Base-by-base conservation (phyloP, 2,888 invertebrate genomes). In the Punctoribates punctum region DNA sequence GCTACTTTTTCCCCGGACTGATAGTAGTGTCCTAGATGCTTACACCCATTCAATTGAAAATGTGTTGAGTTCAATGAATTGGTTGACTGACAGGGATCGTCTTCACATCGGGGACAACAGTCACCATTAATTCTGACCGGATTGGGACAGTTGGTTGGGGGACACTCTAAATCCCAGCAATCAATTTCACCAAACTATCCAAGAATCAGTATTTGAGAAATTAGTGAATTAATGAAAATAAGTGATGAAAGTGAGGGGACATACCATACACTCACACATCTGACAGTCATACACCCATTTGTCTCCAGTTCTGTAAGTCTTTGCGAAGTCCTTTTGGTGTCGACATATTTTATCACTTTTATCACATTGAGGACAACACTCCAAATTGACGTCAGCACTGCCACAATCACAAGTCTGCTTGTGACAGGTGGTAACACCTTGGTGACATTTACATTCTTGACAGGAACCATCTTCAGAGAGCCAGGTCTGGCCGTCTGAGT, bases 251-350 rank as follows among this genome's bases (percentile, higher is more conserved):
- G 27, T 34, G 48, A 73, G 3, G 25, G 72, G 73, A 85, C 88
- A 87, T 83, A 91, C 91, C 85, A 92, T 87, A 85, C 94, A 94
- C 87, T 94, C 93, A 87, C 94, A 94, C 79, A 91, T 91, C 87
- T 93, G 92, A 85, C 94, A 94, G 85, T 93, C 91, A 86, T 92
- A 93, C 81, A 91, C 90, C 94, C 94, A 94, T 82, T 89, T 88
- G 83, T 94, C 91, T 75, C 93, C 93, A 83, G 90, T 91, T 83
- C 88, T 88, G 84, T 91, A 90, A 81, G 88, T 87, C 79, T 91
- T 89, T 83, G 90, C 88, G 81, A 88, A 87, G 82, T 91, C 87
- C 84, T 92, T 91, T 84, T 92, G 92, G 85, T 93, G 93, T 79
- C 87, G 88, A 84, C 93, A 93, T 29, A 75, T 29, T 81, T 89